These are phyloP conservation scores for Acyrthosiphon pisum DNA, from an alignment of 1,140 invertebrate species.

Conservation along the genomic window DNA sequence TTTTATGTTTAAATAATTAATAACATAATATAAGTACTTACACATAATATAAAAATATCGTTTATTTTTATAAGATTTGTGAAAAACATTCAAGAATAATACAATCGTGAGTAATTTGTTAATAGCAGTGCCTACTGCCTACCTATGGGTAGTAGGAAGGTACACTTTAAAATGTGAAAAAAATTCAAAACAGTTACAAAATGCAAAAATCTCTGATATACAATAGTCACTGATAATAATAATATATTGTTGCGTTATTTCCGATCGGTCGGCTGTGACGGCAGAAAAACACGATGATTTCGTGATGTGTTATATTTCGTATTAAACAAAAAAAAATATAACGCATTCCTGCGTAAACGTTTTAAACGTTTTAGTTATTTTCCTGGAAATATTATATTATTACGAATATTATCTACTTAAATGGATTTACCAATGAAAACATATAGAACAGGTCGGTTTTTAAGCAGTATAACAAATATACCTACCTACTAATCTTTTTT, in stretches of 20 bases:
- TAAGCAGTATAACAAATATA: background rate
- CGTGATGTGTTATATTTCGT: background rate
- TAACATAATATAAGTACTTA: background rate
- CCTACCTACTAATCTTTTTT: background rate
- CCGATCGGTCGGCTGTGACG: background rate
- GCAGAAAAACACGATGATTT: background rate
- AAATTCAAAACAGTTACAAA: background rate
- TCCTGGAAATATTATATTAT: background rate
- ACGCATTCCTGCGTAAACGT: background rate
- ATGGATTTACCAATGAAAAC: background rate
- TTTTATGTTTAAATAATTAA: background rate
- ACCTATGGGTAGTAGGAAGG: no score
- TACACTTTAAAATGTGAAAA: background rate
- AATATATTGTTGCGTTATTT: constrained; percentile 13
- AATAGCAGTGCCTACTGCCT: background rate
- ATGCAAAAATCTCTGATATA: background rate
- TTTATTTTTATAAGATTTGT: background rate
- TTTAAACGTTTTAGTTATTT: background rate
- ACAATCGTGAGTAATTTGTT: background rate
- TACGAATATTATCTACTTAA: background rate
- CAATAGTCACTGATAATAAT: background rate
- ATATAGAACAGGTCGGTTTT: background rate
- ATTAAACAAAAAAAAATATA: background rate
- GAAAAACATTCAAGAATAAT: background rate
- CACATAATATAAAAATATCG: background rate